Base-by-base conservation (phyloP, 2,888 invertebrate genomes). In the Vannuccia rotundouncinata region DNA sequence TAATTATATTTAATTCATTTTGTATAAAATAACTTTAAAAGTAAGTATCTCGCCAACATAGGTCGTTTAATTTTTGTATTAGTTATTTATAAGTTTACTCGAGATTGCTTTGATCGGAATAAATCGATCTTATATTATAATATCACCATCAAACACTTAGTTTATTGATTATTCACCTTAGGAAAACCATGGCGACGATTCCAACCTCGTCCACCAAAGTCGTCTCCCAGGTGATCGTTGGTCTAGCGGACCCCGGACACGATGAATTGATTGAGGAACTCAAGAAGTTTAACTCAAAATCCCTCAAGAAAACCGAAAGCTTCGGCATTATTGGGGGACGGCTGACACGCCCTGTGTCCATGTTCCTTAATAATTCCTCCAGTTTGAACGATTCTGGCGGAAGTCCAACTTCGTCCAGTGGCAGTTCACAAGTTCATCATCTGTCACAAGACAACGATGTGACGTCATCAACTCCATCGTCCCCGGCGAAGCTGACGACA, bases 191-290 rank as follows among this genome's bases (percentile, higher is more conserved):
- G n/a, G n/a, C n/a, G n/a, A n/a, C n/a, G n/a, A n/a, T n/a, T n/a
- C n/a, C n/a, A n/a, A n/a, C n/a, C n/a, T n/a, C n/a, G n/a, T n/a
- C n/a, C n/a, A n/a, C n/a, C n/a, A n/a, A n/a, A n/a, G n/a, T n/a
- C n/a, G n/a, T n/a, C n/a, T n/a, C n/a, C n/a, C n/a, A n/a, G n/a
- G n/a, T 66, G 10, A 5, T 45, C 45, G 45, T 5, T 17, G 45
- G 45, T 17, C 45, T 13, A 17, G 17, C 45, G 5, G 45, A 45
- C 45, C 45, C 66, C 5, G 25, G 25, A 27, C 78, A 77, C 78
- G 59, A 25, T n/a, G 75, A 78, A 5, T 75, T 78, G 22, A 78
- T 78, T 17, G 78, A 78, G 59, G 78, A 78, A n/a, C 59, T 78
- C 22, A 78, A 78, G 75, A 78, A 78, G 66, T 78, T 78, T 29